A percentile compares a stretch with the other conserved stretches of the same genome.
These are phyloP conservation scores for Panthera uncia DNA, from an alignment of 2,113 vertebrate species.

Conservation along the genomic window DNA sequence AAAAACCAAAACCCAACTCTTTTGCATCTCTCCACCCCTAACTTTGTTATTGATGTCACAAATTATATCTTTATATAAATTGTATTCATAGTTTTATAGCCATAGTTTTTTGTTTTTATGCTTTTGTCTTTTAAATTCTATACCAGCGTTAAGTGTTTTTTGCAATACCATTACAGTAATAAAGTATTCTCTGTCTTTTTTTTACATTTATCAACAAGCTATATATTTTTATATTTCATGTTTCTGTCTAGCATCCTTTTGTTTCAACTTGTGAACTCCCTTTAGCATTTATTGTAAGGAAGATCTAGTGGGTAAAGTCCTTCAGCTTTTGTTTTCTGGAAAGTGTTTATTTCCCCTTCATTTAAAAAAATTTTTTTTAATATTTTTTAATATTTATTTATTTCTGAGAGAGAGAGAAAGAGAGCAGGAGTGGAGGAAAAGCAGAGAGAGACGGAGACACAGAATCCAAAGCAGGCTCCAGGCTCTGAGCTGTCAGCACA, in stretches of 20 bases:
- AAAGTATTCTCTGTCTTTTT: neutral
- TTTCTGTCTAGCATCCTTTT: neutral
- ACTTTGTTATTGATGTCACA: neutral
- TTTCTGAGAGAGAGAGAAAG: too few relatives aligned
- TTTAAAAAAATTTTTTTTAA: neutral
- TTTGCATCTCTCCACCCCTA: neutral
- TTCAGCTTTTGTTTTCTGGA: neutral
- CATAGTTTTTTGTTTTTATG: neutral
- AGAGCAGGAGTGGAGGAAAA: too few relatives aligned
- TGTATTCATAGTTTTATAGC: neutral
- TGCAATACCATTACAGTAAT: neutral
- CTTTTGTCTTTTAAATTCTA: slow-evolving; percentile 4
- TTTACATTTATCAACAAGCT: neutral
- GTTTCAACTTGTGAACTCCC: neutral
- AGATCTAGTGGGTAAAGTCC: neutral
- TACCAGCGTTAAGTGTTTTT: neutral
- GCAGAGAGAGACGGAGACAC: too few relatives aligned
- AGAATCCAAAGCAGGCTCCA: too few relatives aligned
- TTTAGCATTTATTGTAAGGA: neutral
- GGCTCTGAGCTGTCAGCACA: too few relatives aligned
- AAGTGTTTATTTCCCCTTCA: neutral
- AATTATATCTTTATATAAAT: neutral
- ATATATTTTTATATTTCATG: neutral
- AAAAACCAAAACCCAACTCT: neutral
- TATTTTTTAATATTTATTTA: neutral